Evolutionary conservation across 2,888 invertebrate species (phyloP), one percentile per base, ranked within the genome.

Genomic region (Cerastoderma edule): DNA sequence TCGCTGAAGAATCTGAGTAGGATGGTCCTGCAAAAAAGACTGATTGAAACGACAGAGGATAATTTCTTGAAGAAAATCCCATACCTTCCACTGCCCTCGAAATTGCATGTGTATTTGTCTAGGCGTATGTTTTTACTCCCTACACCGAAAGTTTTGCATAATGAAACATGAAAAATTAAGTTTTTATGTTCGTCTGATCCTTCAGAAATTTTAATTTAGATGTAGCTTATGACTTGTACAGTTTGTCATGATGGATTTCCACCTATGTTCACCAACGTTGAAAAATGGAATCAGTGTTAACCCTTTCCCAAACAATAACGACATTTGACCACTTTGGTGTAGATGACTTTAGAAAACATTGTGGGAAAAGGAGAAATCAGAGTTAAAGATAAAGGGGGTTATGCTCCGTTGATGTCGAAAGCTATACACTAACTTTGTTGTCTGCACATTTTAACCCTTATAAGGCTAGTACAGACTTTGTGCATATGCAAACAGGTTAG

Each of bases 1-100:
- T 87, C 90, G 28, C 83, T 93, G 75, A 90, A 89, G 73, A 92
- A 93, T 80, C 75, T 92, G 70, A 92, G 93, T 78, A 89, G 93
- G 22, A 91, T 91, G 72, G 90, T 88, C 69, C 89, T 93, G 28
- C 93, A 93, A 77, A 88, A 89, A 72, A 81, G 87, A 46, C 83
- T 92, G n/a, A 85, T 82, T 64, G 85, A 87, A 57, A 78, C 83
- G 39, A 50, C 72, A 28, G 79, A 84, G 57, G 87, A 85, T 33
- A 84, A 87, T 60, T 85, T 91, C 56, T 83, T 90, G 64, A 85
- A 89, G 57, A 85, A 89, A 57, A 86, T 89, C 10, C 84, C 83
- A 2, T 86, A 85, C 60, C 83, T 92, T 53, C 91, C 91, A 13
- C 83, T 92, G 19, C 92, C 92, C n/a, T 83, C 85, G 16, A 89